Evolutionary conservation across 2,888 invertebrate species (phyloP).

Genomic region (Drosophila prolongata): DNA sequence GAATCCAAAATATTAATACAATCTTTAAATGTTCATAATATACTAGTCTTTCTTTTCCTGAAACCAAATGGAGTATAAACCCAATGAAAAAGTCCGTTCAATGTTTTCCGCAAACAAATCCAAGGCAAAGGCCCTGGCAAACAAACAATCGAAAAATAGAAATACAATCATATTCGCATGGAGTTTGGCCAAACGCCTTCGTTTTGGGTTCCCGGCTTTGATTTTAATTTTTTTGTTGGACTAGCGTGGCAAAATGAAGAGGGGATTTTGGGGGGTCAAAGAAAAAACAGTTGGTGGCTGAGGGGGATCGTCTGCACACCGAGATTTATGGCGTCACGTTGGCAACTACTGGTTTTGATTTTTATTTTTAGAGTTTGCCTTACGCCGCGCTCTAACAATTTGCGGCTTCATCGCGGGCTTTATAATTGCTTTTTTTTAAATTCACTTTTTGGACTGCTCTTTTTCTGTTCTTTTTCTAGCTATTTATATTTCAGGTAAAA

Average conservation of each 20-base stretch:
- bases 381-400: conserved; percentile 37
- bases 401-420: conserved; percentile 34
- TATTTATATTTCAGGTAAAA: conserved; percentile 21
- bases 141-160: conserved; percentile 33
- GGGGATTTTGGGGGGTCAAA: not conserved
- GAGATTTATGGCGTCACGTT: conserved; percentile 59
- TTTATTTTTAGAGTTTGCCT: conserved; percentile 34
- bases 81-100: conserved; percentile 22
- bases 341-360: conserved; percentile 62
- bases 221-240: conserved; percentile 46
- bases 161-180: conserved; percentile 43
- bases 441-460: conserved; percentile 26
- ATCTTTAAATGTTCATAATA: too few relatives aligned
- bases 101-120: conserved; percentile 39
- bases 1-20: too few relatives aligned
- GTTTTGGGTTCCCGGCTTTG: conserved; percentile 46
- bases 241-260: conserved; percentile 35
- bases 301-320: conserved; percentile 33
- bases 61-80: not conserved
- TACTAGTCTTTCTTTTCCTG: not conserved
- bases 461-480: conserved; percentile 9
- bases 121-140: conserved; percentile 53
- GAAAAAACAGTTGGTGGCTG: not conserved
- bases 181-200: conserved; percentile 49
- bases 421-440: conserved; percentile 28